Evolutionary conservation across 2,888 invertebrate species (phyloP), one percentile per base, ranked within the genome.

Genomic region (Melanotus villosus): DNA sequence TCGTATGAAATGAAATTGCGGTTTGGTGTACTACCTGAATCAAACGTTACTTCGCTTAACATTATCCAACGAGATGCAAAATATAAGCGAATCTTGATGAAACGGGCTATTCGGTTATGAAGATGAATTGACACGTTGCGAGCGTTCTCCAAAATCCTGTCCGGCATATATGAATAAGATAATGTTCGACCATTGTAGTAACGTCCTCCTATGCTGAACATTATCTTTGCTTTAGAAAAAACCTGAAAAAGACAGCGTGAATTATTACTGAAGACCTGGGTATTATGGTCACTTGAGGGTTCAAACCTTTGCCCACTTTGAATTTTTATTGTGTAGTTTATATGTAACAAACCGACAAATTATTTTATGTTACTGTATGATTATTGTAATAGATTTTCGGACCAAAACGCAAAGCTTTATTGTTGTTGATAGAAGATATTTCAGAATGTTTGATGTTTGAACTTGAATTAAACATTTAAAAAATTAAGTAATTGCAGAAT

Each of bases 61-160:
- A 92, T 89, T 78, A 93, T 89, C 92, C 92, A 92, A 64, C 88
- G 86, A 58, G 89, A 87, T 54, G 90, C 90, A 80, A 92, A 93
- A 80, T 88, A 88, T 43, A 92, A 85, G 68, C 89, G 86, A 75
- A 89, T 81, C 84, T 88, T 90, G 75, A 93, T 85, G 80, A 87
- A 89, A 74, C 85, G 86, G 26, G 89, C 93, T 2, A 90, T 81
- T 67, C 89, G 85, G 75, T 90, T 88, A 77, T 90, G 89, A 38
- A 93, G 85, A 68, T 87, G 87, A 73, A 93, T 90, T 75, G 89
- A 87, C 47, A 93, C 90, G 82, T 91, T 90, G 58, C 93, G 85
- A 0, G 92, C 90, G 76, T 88, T 89, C 80, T 92, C 91, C 73
- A 90, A 84, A 64, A 86, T 85, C 30, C 84, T 85, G 80, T 90